These are phyloP conservation scores for Leptopilina clavipes DNA, from an alignment of 1,140 invertebrate genomes.

Conservation along the genomic window DNA sequence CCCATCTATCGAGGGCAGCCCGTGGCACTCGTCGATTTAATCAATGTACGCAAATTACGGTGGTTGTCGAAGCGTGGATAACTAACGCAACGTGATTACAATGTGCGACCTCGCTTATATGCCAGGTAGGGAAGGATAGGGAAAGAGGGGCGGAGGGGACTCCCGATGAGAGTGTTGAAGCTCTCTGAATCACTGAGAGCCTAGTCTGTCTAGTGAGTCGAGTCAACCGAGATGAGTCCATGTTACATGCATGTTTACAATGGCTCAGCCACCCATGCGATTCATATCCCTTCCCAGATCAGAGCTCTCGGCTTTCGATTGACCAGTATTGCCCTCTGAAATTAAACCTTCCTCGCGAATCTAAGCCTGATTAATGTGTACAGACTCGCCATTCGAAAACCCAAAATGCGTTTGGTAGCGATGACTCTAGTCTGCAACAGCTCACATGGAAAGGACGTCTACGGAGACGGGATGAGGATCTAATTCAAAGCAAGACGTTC, in stretches of 20 bases:
- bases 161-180: conserved; percentile 30
- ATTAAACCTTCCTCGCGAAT: conserved; percentile 70
- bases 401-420: conserved; percentile 44
- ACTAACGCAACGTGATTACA: conserved; percentile 68
- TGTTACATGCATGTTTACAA: conserved; percentile 73
- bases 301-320: conserved; percentile 40
- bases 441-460: background rate
- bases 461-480: conserved; percentile 5
- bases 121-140: conserved; percentile 32
- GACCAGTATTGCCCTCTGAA: conserved; percentile 67
- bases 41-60: conserved; percentile 69
- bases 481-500: conserved; percentile 25
- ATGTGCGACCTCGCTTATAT: conserved; percentile 54
- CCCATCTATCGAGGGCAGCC: conserved; percentile 44
- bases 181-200: conserved; percentile 43
- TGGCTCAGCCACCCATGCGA: conserved; percentile 68
- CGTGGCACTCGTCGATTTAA: conserved; percentile 65
- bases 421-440: background rate
- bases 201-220: conserved; percentile 41
- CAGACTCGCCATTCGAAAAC: too few relatives aligned
- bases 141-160: too few relatives aligned
- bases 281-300: conserved; percentile 61
- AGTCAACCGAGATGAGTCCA: conserved; percentile 65
- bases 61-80: conserved; percentile 60
- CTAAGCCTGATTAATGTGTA: conserved; percentile 72